These are phyloP conservation scores for Cerceris ruficornis DNA, from an alignment of 2,888 invertebrate species.

Conservation along the genomic window DNA sequence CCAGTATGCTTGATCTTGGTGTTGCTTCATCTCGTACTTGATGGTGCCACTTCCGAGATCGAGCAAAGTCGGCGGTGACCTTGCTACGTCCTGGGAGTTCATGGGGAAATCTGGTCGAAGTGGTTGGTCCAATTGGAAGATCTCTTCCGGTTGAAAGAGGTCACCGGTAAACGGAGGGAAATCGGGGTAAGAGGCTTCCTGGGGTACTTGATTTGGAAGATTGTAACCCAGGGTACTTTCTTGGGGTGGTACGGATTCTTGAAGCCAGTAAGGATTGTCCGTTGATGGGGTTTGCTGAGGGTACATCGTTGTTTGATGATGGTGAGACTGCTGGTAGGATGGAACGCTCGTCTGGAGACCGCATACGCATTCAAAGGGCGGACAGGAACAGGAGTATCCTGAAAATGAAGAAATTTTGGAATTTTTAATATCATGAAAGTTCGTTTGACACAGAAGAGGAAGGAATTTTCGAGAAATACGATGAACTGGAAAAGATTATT, in stretches of 20 bases:
- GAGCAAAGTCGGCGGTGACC: slow-evolving; percentile 88
- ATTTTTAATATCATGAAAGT: slow-evolving; percentile 6
- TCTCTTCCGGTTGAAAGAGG: slow-evolving; percentile 90
- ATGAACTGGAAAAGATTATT: no score
- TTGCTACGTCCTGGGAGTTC: slow-evolving; percentile 80
- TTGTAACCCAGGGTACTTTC: slow-evolving; percentile 78
- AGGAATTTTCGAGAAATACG: not conserved
- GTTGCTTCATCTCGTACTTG: slow-evolving; percentile 83
- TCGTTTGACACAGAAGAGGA: not conserved
- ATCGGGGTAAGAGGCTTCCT: slow-evolving; percentile 82
- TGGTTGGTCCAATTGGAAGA: slow-evolving; percentile 90
- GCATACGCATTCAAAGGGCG: slow-evolving; percentile 89
- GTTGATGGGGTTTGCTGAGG: slow-evolving; percentile 65
- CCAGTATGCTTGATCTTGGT: slow-evolving; percentile 81
- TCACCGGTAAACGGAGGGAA: slow-evolving; percentile 85
- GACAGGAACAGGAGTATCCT: slow-evolving; percentile 87
- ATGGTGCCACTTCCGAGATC: slow-evolving; percentile 89
- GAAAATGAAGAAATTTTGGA: slow-evolving; percentile 66
- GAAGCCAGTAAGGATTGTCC: slow-evolving; percentile 78
- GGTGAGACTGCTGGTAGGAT: slow-evolving; percentile 65
- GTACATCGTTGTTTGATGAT: slow-evolving; percentile 63
- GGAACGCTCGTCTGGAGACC: slow-evolving; percentile 80
- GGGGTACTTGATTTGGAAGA: slow-evolving; percentile 80
- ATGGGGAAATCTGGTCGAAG: slow-evolving; percentile 85
- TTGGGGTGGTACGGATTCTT: slow-evolving; percentile 79